Evolutionary conservation across 1,140 invertebrate genomes (phyloP).

Genomic region (Danaus melanippus): DNA sequence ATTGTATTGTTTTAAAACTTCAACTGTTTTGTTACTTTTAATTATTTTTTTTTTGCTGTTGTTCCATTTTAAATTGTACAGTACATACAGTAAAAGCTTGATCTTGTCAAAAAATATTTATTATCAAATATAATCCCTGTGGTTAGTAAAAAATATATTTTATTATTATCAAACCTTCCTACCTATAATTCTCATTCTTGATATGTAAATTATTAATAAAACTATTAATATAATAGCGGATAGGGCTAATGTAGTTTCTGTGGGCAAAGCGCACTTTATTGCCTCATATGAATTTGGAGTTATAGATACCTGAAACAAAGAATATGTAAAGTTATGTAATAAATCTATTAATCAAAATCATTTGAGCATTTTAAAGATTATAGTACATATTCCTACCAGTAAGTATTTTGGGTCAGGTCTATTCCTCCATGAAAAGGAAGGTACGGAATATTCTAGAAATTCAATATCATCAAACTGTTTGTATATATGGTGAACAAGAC

Average conservation of each 20-base stretch:
- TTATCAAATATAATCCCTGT: slow-evolving; percentile 57
- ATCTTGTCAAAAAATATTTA: slow-evolving; percentile 69
- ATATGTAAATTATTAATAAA: slow-evolving; percentile 26
- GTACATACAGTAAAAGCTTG: slow-evolving; percentile 54
- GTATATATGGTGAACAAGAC: slow-evolving; percentile 71
- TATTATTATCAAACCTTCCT: slow-evolving; percentile 24
- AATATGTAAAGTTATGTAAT: neutral
- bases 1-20: slow-evolving; percentile 3
- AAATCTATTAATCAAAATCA: too few relatives aligned
- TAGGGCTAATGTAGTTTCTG: slow-evolving; percentile 39
- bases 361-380: too few relatives aligned
- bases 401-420: slow-evolving; percentile 93
- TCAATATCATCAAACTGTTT: slow-evolving; percentile 38
- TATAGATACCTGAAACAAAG: slow-evolving; percentile 44
- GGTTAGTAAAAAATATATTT: slow-evolving; percentile 23
- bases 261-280: slow-evolving; percentile 46
- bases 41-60: slow-evolving; percentile 15
- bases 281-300: slow-evolving; percentile 37
- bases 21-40: slow-evolving; percentile 5
- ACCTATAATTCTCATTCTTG: slow-evolving; percentile 28
- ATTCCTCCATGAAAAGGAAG: slow-evolving; percentile 97
- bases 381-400: slow-evolving; percentile 74
- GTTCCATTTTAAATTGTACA: slow-evolving; percentile 40
- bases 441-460: slow-evolving; percentile 82
- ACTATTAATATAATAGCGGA: slow-evolving; percentile 35